phyloP scores from a whole-genome alignment of 2,888 invertebrate species.

The Polyommatus icarus region DNA sequence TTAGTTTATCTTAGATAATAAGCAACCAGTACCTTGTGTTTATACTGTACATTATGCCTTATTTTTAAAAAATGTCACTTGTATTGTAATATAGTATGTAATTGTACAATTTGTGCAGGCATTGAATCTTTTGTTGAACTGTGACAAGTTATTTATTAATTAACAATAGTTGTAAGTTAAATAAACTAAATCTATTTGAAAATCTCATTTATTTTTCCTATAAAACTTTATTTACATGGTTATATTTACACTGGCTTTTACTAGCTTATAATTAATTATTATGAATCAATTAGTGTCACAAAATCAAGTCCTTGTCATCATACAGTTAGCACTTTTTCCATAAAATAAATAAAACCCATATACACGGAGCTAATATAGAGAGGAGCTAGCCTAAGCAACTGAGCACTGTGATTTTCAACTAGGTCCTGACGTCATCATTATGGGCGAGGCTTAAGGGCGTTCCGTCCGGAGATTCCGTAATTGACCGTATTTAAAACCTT shows the following conservation, averaged over 20 bases:
- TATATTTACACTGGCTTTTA: neutral
- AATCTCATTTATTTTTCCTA: neutral
- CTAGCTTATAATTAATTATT: neutral
- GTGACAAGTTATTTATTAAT: constrained; percentile 66
- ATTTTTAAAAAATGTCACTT: constrained; percentile 32
- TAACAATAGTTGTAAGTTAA: constrained; percentile 40
- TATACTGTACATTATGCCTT: constrained; percentile 31
- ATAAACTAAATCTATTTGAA: constrained; percentile 15
- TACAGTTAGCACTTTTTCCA: neutral
- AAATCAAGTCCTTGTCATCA: neutral
- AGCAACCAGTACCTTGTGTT: constrained; percentile 23
- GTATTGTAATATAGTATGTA: constrained; percentile 35
- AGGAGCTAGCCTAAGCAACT: no score
- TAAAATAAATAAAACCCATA: neutral
- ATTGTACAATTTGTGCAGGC: constrained; percentile 73
- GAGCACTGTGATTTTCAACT: no score
- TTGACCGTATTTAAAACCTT: no score
- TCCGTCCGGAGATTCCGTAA: no score
- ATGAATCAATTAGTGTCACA: neutral
- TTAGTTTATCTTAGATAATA: constrained; percentile 18
- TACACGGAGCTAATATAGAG: no score
- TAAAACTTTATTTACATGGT: neutral
- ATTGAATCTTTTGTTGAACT: constrained; percentile 65
- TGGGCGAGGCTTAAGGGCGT: no score
- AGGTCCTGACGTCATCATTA: no score